A percentile compares a stretch with the other conserved stretches of the same genome.
Evolutionary conservation across 1,140 invertebrate species (phyloP).

Genomic region (Megathymus violae): DNA sequence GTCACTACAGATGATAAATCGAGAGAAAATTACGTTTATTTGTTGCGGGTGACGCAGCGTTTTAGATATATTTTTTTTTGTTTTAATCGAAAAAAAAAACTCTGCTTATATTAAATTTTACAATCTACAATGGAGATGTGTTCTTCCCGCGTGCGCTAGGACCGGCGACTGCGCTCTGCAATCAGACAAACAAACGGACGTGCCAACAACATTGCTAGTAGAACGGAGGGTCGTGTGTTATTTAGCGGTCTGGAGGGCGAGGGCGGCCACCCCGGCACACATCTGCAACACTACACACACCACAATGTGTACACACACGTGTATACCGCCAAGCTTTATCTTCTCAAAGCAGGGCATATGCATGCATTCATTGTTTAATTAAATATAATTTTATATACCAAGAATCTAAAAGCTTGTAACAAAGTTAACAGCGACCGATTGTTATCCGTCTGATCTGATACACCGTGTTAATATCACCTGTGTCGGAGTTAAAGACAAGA

Average conservation of each 20-base stretch:
- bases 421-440: too few species aligned
- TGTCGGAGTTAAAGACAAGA: too few species aligned
- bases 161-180: slow-evolving; percentile 59
- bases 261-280: slow-evolving; percentile 57
- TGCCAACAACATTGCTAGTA: slow-evolving; percentile 73
- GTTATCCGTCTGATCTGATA: too few species aligned
- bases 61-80: slow-evolving; percentile 30
- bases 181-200: slow-evolving; percentile 77
- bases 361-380: too few species aligned
- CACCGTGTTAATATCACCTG: too few species aligned
- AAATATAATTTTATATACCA: too few species aligned
- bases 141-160: slow-evolving; percentile 49
- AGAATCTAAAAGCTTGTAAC: too few species aligned
- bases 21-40: slow-evolving; percentile 29
- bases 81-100: too few species aligned
- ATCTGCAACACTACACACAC: slow-evolving; percentile 82
- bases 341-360: too few species aligned
- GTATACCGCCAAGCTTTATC: not conserved
- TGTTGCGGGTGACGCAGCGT: slow-evolving; percentile 28
- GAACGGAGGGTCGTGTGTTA: slow-evolving; percentile 37
- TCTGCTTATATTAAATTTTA: slow-evolving; percentile 53
- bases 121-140: slow-evolving; percentile 61
- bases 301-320: not conserved
- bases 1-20: too few species aligned
- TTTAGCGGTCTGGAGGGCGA: slow-evolving; percentile 51